Evolutionary conservation across 2,113 vertebrate genomes (phyloP), one percentile per base, ranked within the genome.

Genomic region (Coptodon rendalli): DNA sequence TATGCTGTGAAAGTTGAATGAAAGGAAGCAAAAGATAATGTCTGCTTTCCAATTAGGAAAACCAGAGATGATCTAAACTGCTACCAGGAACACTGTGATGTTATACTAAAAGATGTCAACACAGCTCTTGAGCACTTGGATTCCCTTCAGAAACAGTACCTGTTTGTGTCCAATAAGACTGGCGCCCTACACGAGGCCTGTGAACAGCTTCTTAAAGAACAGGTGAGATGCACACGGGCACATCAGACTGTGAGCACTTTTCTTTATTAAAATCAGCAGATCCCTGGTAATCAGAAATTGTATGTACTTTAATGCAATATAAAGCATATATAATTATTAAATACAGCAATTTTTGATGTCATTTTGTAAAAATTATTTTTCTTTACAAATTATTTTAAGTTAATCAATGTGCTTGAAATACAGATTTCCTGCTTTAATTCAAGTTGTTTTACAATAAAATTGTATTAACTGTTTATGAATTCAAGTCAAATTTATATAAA

Each of bases 91-190:
- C 98, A 99, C 85, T 99, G 99, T 80, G 98, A 99, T 87, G 96
- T 97, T 40, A 98, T 99, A 91, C 88, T 99, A 93, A 96, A 93
- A 9, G 98, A 99, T 89, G 98, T 99, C 80, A 97, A 97, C 63
- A 96, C 93, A 29, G 98, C 98, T 29, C 97, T 99, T 80, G 96
- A 97, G 89, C 98, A 99, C 79, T 92, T 99, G 95, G 97, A 98
- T 80, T 98, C 98, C 2, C 95, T 99, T 85, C 97, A 99, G 93
- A 98, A 98, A 87, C 98, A 99, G 92, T 99, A 99, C 89, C 96
- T 98, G 53, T 99, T 99, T 96, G 98, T 99, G 83, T 99, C 99
- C 82, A 98, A 97, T 45, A 99, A 99, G 95, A 99, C 99, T 4
- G 98, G 98, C 38, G 97, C 98, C 0, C 94, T 99, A 2, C 99